Conservation (phyloP, 2,797 vertebrate genomes). For the Artibeus jamaicensis region DNA sequence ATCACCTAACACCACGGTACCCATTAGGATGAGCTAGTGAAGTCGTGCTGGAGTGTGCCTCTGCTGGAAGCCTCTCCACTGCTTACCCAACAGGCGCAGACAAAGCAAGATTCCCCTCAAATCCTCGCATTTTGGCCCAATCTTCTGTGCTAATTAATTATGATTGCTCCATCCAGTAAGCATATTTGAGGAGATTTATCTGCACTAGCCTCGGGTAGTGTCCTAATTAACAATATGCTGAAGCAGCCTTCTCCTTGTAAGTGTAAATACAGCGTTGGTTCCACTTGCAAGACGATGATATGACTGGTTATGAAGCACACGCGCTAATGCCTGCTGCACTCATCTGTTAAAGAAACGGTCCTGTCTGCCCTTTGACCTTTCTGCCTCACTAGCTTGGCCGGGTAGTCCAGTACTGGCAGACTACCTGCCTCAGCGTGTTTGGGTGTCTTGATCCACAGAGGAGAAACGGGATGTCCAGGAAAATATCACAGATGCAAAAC, state of each 20-base stretch:
- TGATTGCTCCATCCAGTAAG: constrained; percentile 77
- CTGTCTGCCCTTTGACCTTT: neutral
- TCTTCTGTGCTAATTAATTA: constrained; percentile 79
- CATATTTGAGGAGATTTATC: constrained; percentile 81
- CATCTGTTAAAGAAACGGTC: constrained; percentile 20
- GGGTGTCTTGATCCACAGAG: neutral
- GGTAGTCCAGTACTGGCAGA: neutral
- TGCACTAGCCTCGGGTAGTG: constrained; percentile 69
- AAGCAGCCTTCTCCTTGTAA: constrained; percentile 71
- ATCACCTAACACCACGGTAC: constrained; percentile 62
- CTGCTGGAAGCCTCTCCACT: constrained; percentile 40
- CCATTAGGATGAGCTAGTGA: constrained; percentile 64
- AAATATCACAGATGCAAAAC: neutral
- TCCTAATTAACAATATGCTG: constrained; percentile 82
- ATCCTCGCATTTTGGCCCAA: constrained; percentile 62
- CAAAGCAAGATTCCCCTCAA: constrained; percentile 59
- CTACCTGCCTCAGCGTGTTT: neutral
- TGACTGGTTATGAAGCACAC: constrained; percentile 41
- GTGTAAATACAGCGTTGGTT: constrained; percentile 59
- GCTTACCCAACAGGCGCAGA: constrained; percentile 19
- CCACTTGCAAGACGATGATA: constrained; percentile 49
- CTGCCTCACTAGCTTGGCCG: constrained; percentile 25
- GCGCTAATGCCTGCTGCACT: constrained; percentile 43
- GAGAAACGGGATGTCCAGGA: neutral
- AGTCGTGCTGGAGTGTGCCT: constrained; percentile 49